A percentile compares a stretch with the other conserved stretches of the same genome.
These are phyloP conservation scores for Clarias laeviceps DNA, from an alignment of 2,797 vertebrate species.

Conservation along the genomic window DNA sequence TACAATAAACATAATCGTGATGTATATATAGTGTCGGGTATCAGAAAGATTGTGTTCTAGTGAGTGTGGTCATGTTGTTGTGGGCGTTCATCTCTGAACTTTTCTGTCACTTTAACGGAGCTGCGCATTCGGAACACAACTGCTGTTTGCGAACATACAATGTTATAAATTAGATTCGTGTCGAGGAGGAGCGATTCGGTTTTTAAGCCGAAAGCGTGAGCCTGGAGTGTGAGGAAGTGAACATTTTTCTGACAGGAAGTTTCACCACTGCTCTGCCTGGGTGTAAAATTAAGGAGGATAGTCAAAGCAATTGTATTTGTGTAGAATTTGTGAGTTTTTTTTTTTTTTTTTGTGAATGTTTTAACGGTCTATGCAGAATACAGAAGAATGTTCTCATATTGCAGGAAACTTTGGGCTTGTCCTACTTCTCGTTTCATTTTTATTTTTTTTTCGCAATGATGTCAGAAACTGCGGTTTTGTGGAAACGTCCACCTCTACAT, in stretches of 20 bases:
- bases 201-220: neutral
- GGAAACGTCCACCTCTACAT: neutral
- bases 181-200: neutral
- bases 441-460: neutral
- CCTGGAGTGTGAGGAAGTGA: slow-evolving; percentile 30
- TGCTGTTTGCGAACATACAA: slow-evolving; percentile 9
- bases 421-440: neutral
- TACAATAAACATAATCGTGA: neutral
- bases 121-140: neutral
- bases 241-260: slow-evolving; percentile 56
- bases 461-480: slow-evolving; percentile 1
- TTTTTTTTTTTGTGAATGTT: neutral
- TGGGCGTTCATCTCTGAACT: no score
- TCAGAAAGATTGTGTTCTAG: neutral
- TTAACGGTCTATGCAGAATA: neutral
- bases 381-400: neutral
- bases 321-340: neutral
- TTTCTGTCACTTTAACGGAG: neutral
- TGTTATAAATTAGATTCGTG: neutral
- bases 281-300: slow-evolving; percentile 31
- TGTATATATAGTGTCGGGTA: neutral
- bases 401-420: neutral
- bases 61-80: neutral
- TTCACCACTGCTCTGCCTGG: slow-evolving; percentile 27
- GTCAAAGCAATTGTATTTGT: neutral